Percentiles rank a stretch among this genome's conserved stretches.
Conservation (phyloP, 2,888 invertebrate genomes). For the Microctonus brassicae region DNA sequence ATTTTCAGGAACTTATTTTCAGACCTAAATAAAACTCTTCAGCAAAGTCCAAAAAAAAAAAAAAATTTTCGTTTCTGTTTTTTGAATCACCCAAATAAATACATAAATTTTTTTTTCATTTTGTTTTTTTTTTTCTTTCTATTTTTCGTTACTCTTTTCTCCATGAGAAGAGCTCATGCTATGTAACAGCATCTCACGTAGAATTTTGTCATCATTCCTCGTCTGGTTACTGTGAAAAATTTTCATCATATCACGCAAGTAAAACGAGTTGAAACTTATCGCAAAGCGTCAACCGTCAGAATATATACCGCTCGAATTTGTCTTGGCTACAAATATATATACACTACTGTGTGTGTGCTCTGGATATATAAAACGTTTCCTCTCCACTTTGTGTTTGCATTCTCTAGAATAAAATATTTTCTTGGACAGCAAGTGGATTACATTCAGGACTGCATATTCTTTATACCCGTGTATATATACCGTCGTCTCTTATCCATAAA, state of each 20-base stretch:
- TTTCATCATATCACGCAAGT: conserved; percentile 45
- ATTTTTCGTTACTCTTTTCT: not conserved
- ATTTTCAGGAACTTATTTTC: too few species aligned
- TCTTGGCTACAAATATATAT: conserved; percentile 33
- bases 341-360: conserved; percentile 32
- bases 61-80: too few species aligned
- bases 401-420: conserved; percentile 38
- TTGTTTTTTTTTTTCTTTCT: not conserved
- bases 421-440: conserved; percentile 43
- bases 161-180: not conserved
- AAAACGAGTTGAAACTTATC: conserved; percentile 39
- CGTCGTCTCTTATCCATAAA: conserved; percentile 11
- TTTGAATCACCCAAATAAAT: too few species aligned
- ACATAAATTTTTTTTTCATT: not conserved
- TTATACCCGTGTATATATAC: not conserved
- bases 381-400: conserved; percentile 36
- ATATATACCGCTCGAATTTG: conserved; percentile 47
- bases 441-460: conserved; percentile 20
- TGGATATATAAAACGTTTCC: conserved; percentile 36
- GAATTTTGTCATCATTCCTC: conserved; percentile 15
- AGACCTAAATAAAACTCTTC: too few species aligned
- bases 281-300: conserved; percentile 43
- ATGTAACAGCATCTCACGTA: not conserved
- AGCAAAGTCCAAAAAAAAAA: too few species aligned
- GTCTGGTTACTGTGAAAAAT: conserved; percentile 43